These are phyloP conservation scores for Venturia canescens DNA, from an alignment of 1,140 invertebrate genomes.

Conservation along the genomic window DNA sequence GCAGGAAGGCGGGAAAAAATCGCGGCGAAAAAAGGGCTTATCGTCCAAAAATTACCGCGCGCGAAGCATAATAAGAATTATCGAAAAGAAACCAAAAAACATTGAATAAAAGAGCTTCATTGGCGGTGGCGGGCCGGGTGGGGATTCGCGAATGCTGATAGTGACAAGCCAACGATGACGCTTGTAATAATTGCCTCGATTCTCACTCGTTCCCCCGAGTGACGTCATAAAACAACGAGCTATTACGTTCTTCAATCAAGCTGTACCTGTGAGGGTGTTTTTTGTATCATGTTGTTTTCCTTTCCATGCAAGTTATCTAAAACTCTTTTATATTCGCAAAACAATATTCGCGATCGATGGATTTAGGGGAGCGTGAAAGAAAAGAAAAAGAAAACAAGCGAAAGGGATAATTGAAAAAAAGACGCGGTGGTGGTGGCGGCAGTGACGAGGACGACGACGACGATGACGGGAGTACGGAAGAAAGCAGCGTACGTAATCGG, in stretches of 20 bases:
- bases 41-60: too few species aligned
- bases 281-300: not conserved
- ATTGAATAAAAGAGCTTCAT: not conserved
- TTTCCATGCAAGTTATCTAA: not conserved
- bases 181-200: conserved; percentile 53
- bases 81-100: conserved; percentile 6
- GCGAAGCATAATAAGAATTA: too few species aligned
- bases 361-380: too few species aligned
- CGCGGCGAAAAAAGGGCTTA: too few species aligned
- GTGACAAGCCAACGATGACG: conserved; percentile 54
- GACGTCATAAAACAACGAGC: conserved; percentile 52
- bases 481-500: too few species aligned
- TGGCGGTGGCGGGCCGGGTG: not conserved
- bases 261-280: not conserved
- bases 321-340: not conserved
- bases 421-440: too few species aligned
- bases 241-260: not conserved
- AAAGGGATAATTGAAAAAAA: too few species aligned
- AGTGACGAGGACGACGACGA: too few species aligned
- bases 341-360: too few species aligned
- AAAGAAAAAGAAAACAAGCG: too few species aligned
- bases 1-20: too few species aligned
- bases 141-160: conserved; percentile 46
- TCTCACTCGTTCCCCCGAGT: conserved; percentile 37
- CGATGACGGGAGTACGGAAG: too few species aligned